A percentile compares a stretch with the other conserved stretches of the same genome.
Evolutionary conservation across 2,797 vertebrate species (phyloP).

Genomic region (Chaunax sp.): DNA sequence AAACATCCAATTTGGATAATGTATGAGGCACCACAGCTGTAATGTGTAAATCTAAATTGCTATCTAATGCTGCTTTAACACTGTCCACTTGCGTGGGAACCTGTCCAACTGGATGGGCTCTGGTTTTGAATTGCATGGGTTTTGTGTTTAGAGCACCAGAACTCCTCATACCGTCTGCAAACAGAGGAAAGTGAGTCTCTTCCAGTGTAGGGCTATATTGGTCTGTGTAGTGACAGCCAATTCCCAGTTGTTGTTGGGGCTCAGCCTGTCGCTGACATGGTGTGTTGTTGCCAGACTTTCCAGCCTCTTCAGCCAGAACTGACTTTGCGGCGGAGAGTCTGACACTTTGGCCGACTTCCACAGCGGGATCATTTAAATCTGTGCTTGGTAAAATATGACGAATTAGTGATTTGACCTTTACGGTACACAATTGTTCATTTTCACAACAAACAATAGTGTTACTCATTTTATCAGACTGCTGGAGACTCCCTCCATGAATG

Average conservation of each 20-base stretch:
- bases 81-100: slow-evolving; percentile 15
- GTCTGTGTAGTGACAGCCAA: slow-evolving; percentile 30
- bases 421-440: slow-evolving; percentile 27
- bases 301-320: slow-evolving; percentile 53
- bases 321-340: slow-evolving; percentile 59
- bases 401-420: slow-evolving; percentile 48
- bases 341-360: slow-evolving; percentile 57
- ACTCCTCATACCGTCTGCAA: slow-evolving; percentile 10
- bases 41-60: neutral
- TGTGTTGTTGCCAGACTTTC: slow-evolving; percentile 44
- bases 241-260: slow-evolving; percentile 65
- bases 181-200: slow-evolving; percentile 19
- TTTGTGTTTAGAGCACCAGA: slow-evolving; percentile 25
- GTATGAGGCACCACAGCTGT: neutral
- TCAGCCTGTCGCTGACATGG: slow-evolving; percentile 57
- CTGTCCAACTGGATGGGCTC: neutral
- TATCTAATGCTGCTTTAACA: slow-evolving; percentile 1
- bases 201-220: slow-evolving; percentile 29
- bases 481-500: neutral
- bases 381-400: slow-evolving; percentile 10
- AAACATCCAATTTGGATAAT: slow-evolving; percentile 2
- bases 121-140: slow-evolving; percentile 13
- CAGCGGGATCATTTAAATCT: slow-evolving; percentile 42
- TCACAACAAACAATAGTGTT: slow-evolving; percentile 1
- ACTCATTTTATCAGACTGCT: slow-evolving; percentile 12